phyloP scores from a whole-genome alignment of 2,888 invertebrate genomes.

The Eupithecia vulgata region DNA sequence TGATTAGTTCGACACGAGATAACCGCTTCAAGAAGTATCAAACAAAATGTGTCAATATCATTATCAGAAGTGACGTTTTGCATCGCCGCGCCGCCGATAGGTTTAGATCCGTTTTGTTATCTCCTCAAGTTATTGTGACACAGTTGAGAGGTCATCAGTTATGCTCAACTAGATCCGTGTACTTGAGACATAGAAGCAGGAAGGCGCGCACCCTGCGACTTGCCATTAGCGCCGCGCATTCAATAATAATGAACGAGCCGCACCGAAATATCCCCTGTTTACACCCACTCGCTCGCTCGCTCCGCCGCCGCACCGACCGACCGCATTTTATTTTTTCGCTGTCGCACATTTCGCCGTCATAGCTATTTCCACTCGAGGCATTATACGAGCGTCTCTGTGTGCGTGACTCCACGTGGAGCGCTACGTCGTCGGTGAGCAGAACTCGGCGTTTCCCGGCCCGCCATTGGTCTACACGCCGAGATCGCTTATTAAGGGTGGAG shows the following conservation, averaged over 20 bases:
- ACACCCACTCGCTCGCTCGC: slow-evolving; percentile 81
- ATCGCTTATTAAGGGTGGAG: slow-evolving; percentile 85
- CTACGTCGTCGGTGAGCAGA: slow-evolving; percentile 77
- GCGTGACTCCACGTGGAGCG: slow-evolving; percentile 81
- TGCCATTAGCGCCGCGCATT: slow-evolving; percentile 80
- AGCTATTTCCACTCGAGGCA: slow-evolving; percentile 85
- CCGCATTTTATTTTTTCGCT: slow-evolving; percentile 85
- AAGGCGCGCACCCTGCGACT: slow-evolving; percentile 58
- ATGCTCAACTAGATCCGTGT: slow-evolving; percentile 44
- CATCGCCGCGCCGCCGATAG: neutral
- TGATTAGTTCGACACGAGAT: neutral
- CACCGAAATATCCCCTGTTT: slow-evolving; percentile 84
- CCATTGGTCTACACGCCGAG: slow-evolving; percentile 68
- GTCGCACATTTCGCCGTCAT: slow-evolving; percentile 85
- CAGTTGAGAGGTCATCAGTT: slow-evolving; percentile 44
- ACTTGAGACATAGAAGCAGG: slow-evolving; percentile 44
- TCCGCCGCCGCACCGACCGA: slow-evolving; percentile 78
- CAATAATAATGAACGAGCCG: slow-evolving; percentile 83
- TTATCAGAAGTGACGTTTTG: neutral
- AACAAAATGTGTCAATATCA: slow-evolving; percentile 5
- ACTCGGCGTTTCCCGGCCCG: slow-evolving; percentile 59
- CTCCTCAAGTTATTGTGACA: slow-evolving; percentile 5
- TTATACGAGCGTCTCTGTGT: slow-evolving; percentile 78
- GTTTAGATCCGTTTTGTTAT: neutral
- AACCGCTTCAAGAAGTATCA: neutral